Evolutionary conservation across 2,113 vertebrate genomes (phyloP).

Genomic region (Ammodytes dubius): DNA sequence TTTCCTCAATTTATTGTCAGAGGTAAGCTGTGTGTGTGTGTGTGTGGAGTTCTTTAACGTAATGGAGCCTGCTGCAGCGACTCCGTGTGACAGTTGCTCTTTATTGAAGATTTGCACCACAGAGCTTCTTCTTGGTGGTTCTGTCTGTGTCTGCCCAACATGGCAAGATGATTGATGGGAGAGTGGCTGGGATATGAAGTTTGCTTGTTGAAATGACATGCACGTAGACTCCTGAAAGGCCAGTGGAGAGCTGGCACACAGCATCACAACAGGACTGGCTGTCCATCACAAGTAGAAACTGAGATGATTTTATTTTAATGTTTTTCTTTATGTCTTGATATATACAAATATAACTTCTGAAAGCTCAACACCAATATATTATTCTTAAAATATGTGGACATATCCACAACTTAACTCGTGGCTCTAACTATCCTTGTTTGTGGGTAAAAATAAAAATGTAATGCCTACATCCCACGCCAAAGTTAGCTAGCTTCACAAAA

Average conservation of each 20-base stretch:
- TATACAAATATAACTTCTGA: conserved; percentile 22
- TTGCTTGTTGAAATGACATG: conserved; percentile 79
- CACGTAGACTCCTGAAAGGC: conserved; percentile 81
- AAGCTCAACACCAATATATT: conserved; percentile 3
- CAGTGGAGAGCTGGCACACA: conserved; percentile 59
- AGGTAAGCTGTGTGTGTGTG: conserved; percentile 42
- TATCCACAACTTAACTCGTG: not conserved
- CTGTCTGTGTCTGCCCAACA: conserved; percentile 71
- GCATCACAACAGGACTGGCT: conserved; percentile 68
- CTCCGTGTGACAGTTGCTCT: conserved; percentile 78
- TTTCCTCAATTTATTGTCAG: conserved; percentile 63
- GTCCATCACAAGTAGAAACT: conserved; percentile 74
- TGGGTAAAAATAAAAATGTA: not conserved
- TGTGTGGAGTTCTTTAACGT: conserved; percentile 64
- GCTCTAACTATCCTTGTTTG: not conserved
- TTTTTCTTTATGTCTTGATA: conserved; percentile 23
- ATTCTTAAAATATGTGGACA: conserved; percentile 7
- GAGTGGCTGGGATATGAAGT: conserved; percentile 74
- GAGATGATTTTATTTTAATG: conserved; percentile 40
- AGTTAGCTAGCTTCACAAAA: not conserved
- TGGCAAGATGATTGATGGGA: conserved; percentile 80
- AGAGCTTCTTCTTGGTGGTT: conserved; percentile 75
- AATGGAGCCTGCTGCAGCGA: conserved; percentile 60
- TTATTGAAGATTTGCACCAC: conserved; percentile 82
- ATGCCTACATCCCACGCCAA: not conserved